Evolutionary conservation across 2,113 vertebrate genomes (phyloP).

Genomic region (Odocoileus hemionus): DNA sequence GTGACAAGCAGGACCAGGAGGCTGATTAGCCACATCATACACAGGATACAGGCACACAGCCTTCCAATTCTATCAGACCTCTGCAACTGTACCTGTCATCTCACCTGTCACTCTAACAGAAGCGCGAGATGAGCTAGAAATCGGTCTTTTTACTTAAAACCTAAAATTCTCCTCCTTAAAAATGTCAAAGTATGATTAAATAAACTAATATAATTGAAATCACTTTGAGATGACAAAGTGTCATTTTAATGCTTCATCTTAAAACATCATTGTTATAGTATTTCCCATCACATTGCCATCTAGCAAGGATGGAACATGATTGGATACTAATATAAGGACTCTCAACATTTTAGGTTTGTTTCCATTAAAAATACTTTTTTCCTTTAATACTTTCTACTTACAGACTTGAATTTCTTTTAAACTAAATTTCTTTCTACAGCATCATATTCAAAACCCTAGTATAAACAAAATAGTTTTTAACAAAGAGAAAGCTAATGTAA

Average conservation of each 20-base stretch:
- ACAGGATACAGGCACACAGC: background rate
- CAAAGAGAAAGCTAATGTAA: background rate
- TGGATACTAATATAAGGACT: background rate
- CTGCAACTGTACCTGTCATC: background rate
- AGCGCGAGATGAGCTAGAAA: background rate
- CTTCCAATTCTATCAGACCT: background rate
- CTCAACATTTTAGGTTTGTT: background rate
- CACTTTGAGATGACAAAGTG: background rate
- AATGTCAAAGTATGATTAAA: background rate
- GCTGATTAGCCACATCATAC: background rate
- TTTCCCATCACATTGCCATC: background rate
- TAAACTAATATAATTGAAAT: background rate
- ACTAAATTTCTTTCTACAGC: background rate
- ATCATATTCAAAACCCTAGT: background rate
- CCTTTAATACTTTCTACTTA: background rate
- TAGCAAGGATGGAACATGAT: background rate
- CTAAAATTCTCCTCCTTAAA: background rate
- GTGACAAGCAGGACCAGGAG: background rate
- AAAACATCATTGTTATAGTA: background rate
- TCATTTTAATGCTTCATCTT: background rate
- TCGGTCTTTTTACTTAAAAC: background rate
- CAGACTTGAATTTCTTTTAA: background rate
- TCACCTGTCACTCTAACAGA: background rate
- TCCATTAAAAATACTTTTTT: background rate
- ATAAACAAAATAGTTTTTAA: constrained; percentile 25